These are phyloP conservation scores for Cataglyphis hispanica DNA, from an alignment of 1,140 invertebrate genomes.

Conservation along the genomic window DNA sequence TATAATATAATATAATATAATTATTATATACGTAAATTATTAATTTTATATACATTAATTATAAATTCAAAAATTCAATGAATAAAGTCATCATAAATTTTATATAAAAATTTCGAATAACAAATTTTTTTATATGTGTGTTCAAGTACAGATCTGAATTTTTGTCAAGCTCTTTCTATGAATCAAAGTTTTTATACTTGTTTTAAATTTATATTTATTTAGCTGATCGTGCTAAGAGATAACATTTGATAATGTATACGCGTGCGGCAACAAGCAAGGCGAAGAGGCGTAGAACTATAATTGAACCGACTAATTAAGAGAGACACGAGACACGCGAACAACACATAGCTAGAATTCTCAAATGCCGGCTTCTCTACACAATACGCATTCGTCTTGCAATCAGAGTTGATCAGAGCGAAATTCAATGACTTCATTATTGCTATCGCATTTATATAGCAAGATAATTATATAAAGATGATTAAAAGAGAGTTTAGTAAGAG, in stretches of 20 bases:
- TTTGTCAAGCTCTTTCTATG: too few species aligned
- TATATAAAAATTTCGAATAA: background rate
- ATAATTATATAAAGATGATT: too few species aligned
- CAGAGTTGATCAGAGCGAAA: background rate
- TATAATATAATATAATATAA: too few species aligned
- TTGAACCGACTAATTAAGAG: constrained; percentile 80
- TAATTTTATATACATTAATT: background rate
- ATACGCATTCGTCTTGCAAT: constrained; percentile 12
- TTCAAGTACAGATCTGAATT: too few species aligned
- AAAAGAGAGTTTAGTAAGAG: too few species aligned
- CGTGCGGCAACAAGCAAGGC: constrained; percentile 43
- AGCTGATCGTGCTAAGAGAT: background rate
- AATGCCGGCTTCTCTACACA: background rate
- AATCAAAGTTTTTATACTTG: background rate
- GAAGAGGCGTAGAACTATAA: constrained; percentile 73
- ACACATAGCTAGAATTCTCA: constrained; percentile 69
- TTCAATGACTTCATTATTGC: background rate
- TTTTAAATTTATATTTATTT: constrained; percentile 25
- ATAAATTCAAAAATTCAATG: background rate
- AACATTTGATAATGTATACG: constrained; percentile 60
- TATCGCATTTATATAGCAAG: too few species aligned
- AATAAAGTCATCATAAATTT: background rate
- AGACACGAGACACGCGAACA: constrained; percentile 80
- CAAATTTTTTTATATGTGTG: background rate
- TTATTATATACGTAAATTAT: too few species aligned